Conservation (phyloP, 2,888 invertebrate species). For the Dolichomitus sp. region DNA sequence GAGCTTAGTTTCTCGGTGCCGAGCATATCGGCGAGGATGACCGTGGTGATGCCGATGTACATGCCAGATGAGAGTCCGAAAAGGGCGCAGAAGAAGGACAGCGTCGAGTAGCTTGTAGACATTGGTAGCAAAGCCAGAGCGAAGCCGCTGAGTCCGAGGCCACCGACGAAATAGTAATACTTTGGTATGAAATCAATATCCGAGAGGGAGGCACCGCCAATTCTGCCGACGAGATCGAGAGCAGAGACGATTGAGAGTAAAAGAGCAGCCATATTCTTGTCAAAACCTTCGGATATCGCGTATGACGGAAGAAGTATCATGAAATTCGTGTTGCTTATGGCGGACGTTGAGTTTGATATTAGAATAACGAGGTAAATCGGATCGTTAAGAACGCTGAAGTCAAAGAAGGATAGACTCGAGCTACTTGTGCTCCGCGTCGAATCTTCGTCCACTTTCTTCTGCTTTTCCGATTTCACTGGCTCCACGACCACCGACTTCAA, state of each 20-base stretch:
- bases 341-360: slow-evolving; percentile 94
- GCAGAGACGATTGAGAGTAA: slow-evolving; percentile 94
- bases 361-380: slow-evolving; percentile 94
- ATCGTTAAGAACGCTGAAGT: slow-evolving; percentile 91
- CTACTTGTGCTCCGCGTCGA: slow-evolving; percentile 53
- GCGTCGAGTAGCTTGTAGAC: slow-evolving; percentile 89
- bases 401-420: slow-evolving; percentile 89
- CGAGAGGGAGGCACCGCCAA: slow-evolving; percentile 94
- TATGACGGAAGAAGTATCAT: slow-evolving; percentile 94
- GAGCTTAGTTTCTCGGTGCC: slow-evolving; percentile 94
- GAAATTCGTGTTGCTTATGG: slow-evolving; percentile 95
- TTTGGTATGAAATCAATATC: slow-evolving; percentile 93
- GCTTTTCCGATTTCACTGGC: slow-evolving; percentile 25
- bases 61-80: slow-evolving; percentile 95
- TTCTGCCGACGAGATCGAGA: slow-evolving; percentile 93
- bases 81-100: slow-evolving; percentile 91
- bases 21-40: slow-evolving; percentile 95
- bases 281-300: slow-evolving; percentile 91
- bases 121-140: slow-evolving; percentile 91
- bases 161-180: slow-evolving; percentile 93
- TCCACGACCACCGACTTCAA: slow-evolving; percentile 15
- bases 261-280: slow-evolving; percentile 91
- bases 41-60: slow-evolving; percentile 95
- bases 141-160: slow-evolving; percentile 92
- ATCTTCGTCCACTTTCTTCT: slow-evolving; percentile 51